A percentile compares a stretch with the other conserved stretches of the same genome.
These are phyloP conservation scores for Glareola pratincola DNA, from an alignment of 2,113 vertebrate genomes.

Conservation along the genomic window DNA sequence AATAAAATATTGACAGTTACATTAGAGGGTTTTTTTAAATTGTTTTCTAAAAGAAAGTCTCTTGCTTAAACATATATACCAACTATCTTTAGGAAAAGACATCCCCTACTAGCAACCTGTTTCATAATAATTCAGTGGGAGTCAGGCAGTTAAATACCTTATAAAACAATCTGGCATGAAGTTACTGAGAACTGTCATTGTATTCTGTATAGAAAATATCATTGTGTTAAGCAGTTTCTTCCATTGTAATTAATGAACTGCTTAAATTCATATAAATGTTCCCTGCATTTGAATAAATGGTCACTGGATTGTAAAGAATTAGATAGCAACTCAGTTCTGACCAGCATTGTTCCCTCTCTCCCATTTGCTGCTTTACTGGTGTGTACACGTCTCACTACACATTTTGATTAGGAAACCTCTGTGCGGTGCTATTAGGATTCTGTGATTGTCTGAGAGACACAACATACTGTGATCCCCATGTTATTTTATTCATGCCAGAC, in stretches of 20 bases:
- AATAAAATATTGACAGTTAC: neutral
- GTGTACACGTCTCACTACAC: neutral
- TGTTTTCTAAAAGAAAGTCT: neutral
- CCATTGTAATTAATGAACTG: neutral
- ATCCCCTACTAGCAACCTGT: neutral
- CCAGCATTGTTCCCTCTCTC: neutral
- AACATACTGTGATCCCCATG: neutral
- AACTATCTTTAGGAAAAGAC: neutral
- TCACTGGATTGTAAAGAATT: neutral
- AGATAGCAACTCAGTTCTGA: neutral
- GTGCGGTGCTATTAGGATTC: neutral
- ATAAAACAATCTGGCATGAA: neutral
- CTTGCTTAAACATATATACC: neutral
- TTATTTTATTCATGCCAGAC: neutral
- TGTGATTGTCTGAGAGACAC: neutral
- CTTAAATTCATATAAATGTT: neutral
- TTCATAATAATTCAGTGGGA: neutral
- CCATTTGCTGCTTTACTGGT: neutral
- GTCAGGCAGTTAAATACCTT: neutral
- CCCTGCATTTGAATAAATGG: neutral
- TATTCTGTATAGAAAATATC: neutral
- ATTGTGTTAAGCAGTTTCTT: neutral
- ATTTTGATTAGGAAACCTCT: neutral
- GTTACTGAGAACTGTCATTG: neutral
- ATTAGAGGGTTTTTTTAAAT: neutral